These are phyloP conservation scores for Himalopsyche kuldschensis DNA, from an alignment of 2,888 invertebrate genomes.

Conservation along the genomic window DNA sequence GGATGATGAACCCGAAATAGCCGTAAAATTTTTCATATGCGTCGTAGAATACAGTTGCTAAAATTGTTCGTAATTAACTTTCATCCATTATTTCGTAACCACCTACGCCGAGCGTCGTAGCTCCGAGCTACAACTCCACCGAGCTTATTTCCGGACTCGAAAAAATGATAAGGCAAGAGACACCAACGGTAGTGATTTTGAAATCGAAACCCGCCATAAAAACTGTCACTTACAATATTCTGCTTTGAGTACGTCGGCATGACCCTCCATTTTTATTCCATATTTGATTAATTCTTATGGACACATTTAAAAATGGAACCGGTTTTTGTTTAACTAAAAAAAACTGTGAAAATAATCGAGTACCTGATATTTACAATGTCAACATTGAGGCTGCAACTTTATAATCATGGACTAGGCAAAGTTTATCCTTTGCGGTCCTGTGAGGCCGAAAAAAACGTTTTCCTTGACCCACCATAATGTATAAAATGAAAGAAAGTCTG, in stretches of 20 bases:
- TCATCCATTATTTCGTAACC: no score
- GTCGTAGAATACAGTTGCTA: no score
- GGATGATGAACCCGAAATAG: no score
- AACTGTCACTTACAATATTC: not conserved
- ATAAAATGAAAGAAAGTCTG: constrained; percentile 35
- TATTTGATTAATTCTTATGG: not conserved
- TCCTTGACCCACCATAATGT: constrained; percentile 32
- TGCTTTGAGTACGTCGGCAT: not conserved
- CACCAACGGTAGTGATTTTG: not conserved
- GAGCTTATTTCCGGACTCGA: no score
- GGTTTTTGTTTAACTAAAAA: not conserved
- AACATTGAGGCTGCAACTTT: not conserved
- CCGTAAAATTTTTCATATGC: no score
- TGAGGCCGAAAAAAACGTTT: constrained; percentile 14
- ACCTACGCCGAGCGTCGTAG: no score
- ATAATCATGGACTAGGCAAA: not conserved
- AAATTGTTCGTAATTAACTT: no score
- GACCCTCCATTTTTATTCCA: not conserved
- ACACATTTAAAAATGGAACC: not conserved
- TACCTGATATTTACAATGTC: not conserved
- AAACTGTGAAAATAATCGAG: not conserved
- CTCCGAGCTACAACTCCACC: no score
- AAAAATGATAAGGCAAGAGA: not conserved
- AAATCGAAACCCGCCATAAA: not conserved
- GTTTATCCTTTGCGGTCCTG: not conserved